Evolutionary conservation across 2,888 invertebrate genomes (phyloP), one percentile per base, ranked within the genome.

Genomic region (Trisateles emortualis): DNA sequence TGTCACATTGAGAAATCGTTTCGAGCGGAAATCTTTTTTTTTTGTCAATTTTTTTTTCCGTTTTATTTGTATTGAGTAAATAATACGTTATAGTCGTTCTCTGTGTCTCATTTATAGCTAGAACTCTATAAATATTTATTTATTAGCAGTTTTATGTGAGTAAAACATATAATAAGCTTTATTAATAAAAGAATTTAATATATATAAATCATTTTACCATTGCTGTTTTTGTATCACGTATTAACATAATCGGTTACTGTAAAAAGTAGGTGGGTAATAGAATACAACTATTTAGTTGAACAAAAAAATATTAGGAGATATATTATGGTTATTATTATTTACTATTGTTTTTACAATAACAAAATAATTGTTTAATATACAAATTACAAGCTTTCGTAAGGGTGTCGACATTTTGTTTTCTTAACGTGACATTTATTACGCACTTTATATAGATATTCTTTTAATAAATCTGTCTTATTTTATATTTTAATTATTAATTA

Each of bases 1-100:
- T 68, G 64, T 72, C 72, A 68, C 64, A 64, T 68, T 68, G 55
- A 51, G n/a, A 58, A 38, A 29, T 45, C 14, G 24, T 45, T 24
- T 14, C 2, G 14, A 14, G 6, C 6, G 22, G 1, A 26, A 26
- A 26, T 8, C 3, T 8, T 26, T 26, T 26, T 6, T 26, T 26
- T 26, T 26, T 6, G 8, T 6, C 26, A 26, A 26, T 6, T 6
- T 26, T 1, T 1, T 26, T 26, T 26, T 8, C 26, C 26, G 4
- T 8, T 8, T 26, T 6, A 8, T 8, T 26, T 8, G 1, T 3
- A 3, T 22, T 22, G 2, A 2, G 22, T 3, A 2, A 22, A 22
- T 22, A 22, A 22, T 5, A 5, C 3, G 2, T 22, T 22, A 2
- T 22, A 22, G 3, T 22, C 5, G 22, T 22, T 3, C 2, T 2